Base-by-base conservation (phyloP, 2,888 invertebrate species). In the Cylloceria caligata region DNA sequence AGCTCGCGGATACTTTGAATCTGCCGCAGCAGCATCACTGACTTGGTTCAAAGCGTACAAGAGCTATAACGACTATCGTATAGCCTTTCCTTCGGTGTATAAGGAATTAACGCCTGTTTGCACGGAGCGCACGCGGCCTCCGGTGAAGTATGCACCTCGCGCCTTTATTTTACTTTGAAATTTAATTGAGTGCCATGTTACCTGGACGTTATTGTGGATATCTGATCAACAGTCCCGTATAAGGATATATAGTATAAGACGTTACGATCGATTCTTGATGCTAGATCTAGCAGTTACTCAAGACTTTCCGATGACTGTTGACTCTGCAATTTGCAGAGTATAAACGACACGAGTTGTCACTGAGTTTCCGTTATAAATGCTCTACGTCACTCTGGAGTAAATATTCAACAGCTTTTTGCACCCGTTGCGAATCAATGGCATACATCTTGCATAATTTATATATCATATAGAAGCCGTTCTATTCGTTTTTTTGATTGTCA, bases 1-100 rank as follows among this genome's bases (percentile, higher is more conserved):
- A 68, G 30, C 64, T 69, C 65, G 57, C 27, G n/a, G 30, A 71
- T 30, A 42, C 78, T 82, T 82, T 78, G 81, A 78, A 82, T 78
- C 78, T 78, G 74, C 81, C 81, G 81, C 78, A 16, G 36, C 65
- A 64, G 30, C 67, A 13, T 45, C 57, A 13, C 21, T 21, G 16
- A 24, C 21, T 52, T 13, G 49, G 36, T 24, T 16, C 55, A 9
- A 39, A 16, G 36, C 39, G 42, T 21, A 36, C 30, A 0, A 34
- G 19, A 19, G 9, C 69, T 45, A 60, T 45, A 30, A 55, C 64
- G 27, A 65, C 74, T 57, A 69, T 64, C 47, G 45, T 65, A 68
- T 52, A 47, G 16, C 30, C 36, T 57, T 24, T 36, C 49, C n/a
- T 30, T n/a, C 52, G 52, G n/a, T 64, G 27, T 57, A 57, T 69